Evolutionary conservation across 2,113 vertebrate genomes (phyloP).

Genomic region (Sylvilagus bachmani): DNA sequence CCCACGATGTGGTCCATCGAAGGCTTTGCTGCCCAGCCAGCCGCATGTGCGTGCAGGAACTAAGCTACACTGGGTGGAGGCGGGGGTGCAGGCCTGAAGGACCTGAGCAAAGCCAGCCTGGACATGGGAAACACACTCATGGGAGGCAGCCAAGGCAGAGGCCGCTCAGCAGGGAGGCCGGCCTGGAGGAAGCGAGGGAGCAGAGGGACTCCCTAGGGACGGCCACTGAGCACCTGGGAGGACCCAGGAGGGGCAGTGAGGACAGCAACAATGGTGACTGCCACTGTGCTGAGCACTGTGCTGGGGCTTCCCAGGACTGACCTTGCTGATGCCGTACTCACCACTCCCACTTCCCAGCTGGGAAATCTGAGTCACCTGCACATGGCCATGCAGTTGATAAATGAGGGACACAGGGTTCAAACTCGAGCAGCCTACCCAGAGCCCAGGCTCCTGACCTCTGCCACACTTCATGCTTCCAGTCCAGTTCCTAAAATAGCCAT

Average conservation of each 20-base stretch:
- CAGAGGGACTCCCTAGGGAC: neutral
- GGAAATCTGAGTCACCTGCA: neutral
- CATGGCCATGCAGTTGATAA: no score
- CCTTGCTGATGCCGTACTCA: neutral
- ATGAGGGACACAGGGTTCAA: neutral
- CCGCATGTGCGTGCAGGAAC: slow-evolving; percentile 75
- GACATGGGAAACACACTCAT: neutral
- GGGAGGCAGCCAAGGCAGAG: neutral
- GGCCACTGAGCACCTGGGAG: neutral
- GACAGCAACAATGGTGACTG: fast-evolving
- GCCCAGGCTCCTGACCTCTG: neutral
- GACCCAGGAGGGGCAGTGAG: no score
- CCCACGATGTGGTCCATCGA: slow-evolving; percentile 82
- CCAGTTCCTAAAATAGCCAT: neutral
- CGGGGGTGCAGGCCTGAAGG: neutral
- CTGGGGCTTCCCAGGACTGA: neutral
- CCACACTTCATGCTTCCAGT: no score
- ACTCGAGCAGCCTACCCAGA: neutral
- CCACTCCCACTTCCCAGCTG: neutral
- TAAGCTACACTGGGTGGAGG: slow-evolving; percentile 63
- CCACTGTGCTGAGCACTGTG: neutral
- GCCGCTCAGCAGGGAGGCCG: no score
- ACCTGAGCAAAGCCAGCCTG: neutral
- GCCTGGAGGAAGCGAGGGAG: neutral
- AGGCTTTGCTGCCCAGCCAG: slow-evolving; percentile 80